Conservation (phyloP, 2,888 invertebrate genomes). For the Thumatha senex region DNA sequence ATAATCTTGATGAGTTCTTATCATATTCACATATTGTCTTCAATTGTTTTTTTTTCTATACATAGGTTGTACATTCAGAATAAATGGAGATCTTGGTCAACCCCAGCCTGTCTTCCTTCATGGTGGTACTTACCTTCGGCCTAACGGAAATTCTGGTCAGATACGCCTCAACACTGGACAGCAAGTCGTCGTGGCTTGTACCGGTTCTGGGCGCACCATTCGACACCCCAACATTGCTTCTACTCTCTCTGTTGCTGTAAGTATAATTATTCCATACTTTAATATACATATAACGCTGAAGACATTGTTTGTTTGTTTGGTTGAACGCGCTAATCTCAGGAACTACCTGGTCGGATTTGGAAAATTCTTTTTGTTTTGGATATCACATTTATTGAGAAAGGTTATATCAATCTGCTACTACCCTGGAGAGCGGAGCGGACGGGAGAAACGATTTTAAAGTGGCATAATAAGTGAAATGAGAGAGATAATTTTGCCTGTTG, state of each 20-base stretch:
- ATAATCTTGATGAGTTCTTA: no score
- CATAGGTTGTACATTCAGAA: constrained; percentile 71
- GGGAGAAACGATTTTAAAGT: no score
- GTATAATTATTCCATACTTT: constrained; percentile 29
- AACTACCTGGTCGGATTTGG: no score
- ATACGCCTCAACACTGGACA: constrained; percentile 59
- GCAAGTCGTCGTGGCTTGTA: constrained; percentile 60
- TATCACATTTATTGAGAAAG: no score
- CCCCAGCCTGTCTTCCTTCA: constrained; percentile 85
- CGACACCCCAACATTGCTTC: constrained; percentile 58
- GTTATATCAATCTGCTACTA: no score
- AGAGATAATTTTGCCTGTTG: no score
- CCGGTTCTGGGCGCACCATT: constrained; percentile 60
- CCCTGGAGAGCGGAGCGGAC: no score
- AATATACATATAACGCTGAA: no score
- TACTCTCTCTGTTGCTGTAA: constrained; percentile 53
- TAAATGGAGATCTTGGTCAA: constrained; percentile 77
- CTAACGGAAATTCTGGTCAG: constrained; percentile 62
- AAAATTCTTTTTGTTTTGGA: no score
- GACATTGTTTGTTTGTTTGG: no score
- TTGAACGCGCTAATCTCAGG: no score
- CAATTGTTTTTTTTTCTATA: not conserved
- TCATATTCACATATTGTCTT: not conserved
- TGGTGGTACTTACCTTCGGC: constrained; percentile 55
- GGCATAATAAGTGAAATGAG: no score